Evolutionary conservation across 2,113 vertebrate genomes (phyloP), one percentile per base, ranked within the genome.

Genomic region (Puma concolor): DNA sequence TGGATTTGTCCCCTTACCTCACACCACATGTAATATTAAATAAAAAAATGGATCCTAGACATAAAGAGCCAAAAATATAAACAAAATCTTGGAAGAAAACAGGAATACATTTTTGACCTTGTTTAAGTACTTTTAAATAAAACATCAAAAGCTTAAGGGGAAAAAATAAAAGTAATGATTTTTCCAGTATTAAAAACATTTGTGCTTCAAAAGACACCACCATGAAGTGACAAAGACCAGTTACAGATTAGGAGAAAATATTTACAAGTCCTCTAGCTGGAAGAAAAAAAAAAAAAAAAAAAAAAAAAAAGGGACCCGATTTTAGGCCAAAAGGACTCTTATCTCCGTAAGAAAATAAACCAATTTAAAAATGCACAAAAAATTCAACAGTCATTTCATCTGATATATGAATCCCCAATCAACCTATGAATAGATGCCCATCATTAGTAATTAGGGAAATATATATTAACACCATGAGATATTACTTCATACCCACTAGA

Each of bases 381-480:
- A 29, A 27, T 16, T 52, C 54, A 94, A 82, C 7, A 63, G 10
- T 44, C 21, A 80, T 93, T 90, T 89, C 7, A 64, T 14, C 17
- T 76, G 96, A 48, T 50, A 29, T 50, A n/a, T 72, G 71, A 86
- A 76, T 96, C 4, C 10, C 6, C 25, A 96, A 57, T 85, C 66
- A 69, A 9, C 16, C 48, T 25, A 67, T 54, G 31, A 81, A 86
- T 76, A 81, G 13, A 79, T 76, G 6, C 16, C 41, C n/a, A 96
- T 89, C 16, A 52, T 12, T 86, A 66, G 7, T 4, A 23, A 77
- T 63, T 60, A 48, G 7, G 50, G 19, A 88, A 95, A 80, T 38
- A 57, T 3, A 85, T 82, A 86, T 92, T 92, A 94, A 96, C 97
- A 23, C 14, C 19, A 44, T 27, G 36, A 93, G 25, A 29, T 95